Evolutionary conservation across 1,140 invertebrate genomes (phyloP).

Genomic region (Nasonia vitripennis): DNA sequence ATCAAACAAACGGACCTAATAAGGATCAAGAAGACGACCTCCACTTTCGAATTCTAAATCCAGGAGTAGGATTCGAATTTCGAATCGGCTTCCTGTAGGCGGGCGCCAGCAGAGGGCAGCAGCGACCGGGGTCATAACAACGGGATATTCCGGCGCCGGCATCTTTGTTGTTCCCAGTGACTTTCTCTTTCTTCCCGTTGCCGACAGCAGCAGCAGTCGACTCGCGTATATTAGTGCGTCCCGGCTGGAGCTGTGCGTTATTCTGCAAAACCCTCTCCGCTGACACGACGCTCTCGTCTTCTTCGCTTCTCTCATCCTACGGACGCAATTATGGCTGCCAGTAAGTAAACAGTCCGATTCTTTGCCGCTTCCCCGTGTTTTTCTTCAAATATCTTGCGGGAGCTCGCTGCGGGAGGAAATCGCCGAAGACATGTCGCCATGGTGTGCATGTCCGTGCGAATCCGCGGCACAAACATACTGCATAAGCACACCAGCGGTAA

Average conservation of each 20-base stretch:
- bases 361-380: not conserved
- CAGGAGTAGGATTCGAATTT: too few species aligned
- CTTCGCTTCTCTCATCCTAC: not conserved
- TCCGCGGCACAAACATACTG: too few species aligned
- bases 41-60: too few species aligned
- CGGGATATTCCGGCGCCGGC: not conserved
- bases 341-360: slow-evolving; percentile 31
- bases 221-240: slow-evolving; percentile 35
- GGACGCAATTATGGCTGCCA: slow-evolving; percentile 41
- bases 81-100: too few species aligned
- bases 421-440: too few species aligned
- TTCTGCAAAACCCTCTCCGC: slow-evolving; percentile 3
- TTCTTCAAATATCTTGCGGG: not conserved
- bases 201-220: not conserved
- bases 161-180: slow-evolving; percentile 37
- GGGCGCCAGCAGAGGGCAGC: too few species aligned
- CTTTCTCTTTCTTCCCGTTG: slow-evolving; percentile 30
- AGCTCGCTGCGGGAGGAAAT: too few species aligned
- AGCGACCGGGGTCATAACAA: too few species aligned
- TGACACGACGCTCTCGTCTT: not conserved
- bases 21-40: too few species aligned
- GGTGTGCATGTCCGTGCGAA: too few species aligned
- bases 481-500: too few species aligned
- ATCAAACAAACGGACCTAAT: too few species aligned
- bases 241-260: slow-evolving; percentile 17